Conservation (phyloP, 2,797 vertebrate species). For the Fundulus diaphanus region DNA sequence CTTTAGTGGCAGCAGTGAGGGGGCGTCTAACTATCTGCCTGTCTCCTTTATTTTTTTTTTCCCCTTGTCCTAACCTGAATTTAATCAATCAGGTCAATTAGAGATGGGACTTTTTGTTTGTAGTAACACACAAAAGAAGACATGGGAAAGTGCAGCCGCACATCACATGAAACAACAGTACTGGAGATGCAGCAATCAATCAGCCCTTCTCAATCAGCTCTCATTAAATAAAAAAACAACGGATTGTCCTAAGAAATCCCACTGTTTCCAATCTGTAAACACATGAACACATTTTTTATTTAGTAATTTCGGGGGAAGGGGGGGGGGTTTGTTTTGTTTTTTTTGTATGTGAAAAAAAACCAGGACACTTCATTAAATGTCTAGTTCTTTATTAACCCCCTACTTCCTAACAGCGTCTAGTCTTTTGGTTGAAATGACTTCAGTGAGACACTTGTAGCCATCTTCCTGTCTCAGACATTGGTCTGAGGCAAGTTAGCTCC, state of each 20-base stretch:
- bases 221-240: too few relatives aligned
- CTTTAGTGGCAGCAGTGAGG: slow-evolving; percentile 26
- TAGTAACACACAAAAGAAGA: slow-evolving; percentile 7
- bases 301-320: too few relatives aligned
- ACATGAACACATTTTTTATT: background rate
- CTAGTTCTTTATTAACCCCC: background rate
- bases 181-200: background rate
- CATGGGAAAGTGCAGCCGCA: background rate
- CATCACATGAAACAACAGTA: slow-evolving; percentile 5
- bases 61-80: slow-evolving; percentile 36
- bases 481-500: background rate
- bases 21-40: slow-evolving; percentile 12
- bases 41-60: slow-evolving; percentile 16
- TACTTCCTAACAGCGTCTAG: too few relatives aligned
- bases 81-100: slow-evolving; percentile 42
- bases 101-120: slow-evolving; percentile 1
- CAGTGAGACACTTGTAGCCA: background rate
- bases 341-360: too few relatives aligned
- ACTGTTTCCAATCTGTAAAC: background rate
- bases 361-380: too few relatives aligned
- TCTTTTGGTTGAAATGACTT: background rate
- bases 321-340: too few relatives aligned
- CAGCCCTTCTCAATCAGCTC: background rate
- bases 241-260: background rate
- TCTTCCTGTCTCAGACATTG: background rate